Evolutionary conservation across 1,140 invertebrate species (phyloP).

Genomic region (Neodiprion pinetum): DNA sequence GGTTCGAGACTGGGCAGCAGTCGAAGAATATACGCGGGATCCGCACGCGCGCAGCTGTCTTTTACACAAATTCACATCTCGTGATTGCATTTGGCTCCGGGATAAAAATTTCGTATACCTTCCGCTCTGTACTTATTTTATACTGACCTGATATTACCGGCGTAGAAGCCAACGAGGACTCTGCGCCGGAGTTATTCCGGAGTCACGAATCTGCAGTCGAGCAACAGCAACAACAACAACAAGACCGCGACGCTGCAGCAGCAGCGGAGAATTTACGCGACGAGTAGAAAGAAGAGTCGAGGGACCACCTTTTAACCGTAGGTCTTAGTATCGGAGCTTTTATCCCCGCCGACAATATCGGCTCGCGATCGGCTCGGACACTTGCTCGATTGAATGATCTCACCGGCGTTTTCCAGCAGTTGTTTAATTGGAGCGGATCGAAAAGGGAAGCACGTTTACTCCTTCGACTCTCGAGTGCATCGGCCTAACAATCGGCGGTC

Average conservation of each 20-base stretch:
- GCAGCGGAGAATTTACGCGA: no score
- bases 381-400: no score
- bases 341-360: no score
- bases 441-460: not conserved
- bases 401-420: no score
- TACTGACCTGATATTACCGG: slow-evolving; percentile 31
- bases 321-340: not conserved
- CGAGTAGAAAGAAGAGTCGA: not conserved
- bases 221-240: no score
- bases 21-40: not conserved
- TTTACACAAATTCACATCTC: slow-evolving; percentile 49
- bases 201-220: no score
- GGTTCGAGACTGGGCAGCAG: not conserved
- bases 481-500: not conserved
- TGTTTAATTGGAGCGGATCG: no score
- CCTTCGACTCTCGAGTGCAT: not conserved
- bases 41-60: slow-evolving; percentile 53
- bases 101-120: slow-evolving; percentile 44
- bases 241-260: no score
- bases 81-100: slow-evolving; percentile 47
- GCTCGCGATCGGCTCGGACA: no score
- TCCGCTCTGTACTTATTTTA: slow-evolving; percentile 41
- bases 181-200: not conserved
- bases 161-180: not conserved
- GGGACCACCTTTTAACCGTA: not conserved